phyloP scores from a whole-genome alignment of 1,140 invertebrate genomes.

The Dysdera silvatica region DNA sequence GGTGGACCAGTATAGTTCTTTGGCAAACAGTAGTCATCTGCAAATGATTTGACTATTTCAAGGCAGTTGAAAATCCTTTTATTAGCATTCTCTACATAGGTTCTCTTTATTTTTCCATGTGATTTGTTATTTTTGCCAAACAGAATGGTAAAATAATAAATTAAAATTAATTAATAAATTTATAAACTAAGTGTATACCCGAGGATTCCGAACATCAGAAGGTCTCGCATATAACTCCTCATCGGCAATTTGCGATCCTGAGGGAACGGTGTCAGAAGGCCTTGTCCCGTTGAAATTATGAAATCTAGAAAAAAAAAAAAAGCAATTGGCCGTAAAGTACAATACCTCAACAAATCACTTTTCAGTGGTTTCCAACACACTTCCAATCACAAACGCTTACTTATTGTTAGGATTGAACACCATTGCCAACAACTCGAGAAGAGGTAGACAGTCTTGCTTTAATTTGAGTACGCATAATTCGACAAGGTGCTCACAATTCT shows the following conservation, averaged over 20 bases:
- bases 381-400: constrained; percentile 46
- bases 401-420: constrained; percentile 88
- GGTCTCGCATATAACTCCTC: constrained; percentile 74
- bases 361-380: neutral
- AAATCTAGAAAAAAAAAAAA: constrained; percentile 56
- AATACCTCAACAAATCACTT: too few species aligned
- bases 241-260: constrained; percentile 54
- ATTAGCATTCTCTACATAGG: too few species aligned
- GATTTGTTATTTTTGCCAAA: too few species aligned
- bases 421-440: constrained; percentile 85
- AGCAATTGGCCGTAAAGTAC: too few species aligned
- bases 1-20: too few species aligned
- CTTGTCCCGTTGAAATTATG: constrained; percentile 82
- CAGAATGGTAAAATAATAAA: too few species aligned
- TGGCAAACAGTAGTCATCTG: too few species aligned
- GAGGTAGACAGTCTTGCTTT: constrained; percentile 83
- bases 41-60: too few species aligned
- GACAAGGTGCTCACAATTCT: constrained; percentile 83
- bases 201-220: constrained; percentile 49
- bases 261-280: constrained; percentile 66
- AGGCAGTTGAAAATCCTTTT: too few species aligned
- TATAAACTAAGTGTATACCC: constrained; percentile 35
- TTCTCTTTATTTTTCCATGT: too few species aligned
- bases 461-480: constrained; percentile 85
- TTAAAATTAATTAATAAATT: neutral